These are phyloP conservation scores for Spinus pinus DNA, from an alignment of 2,797 vertebrate species.

Conservation along the genomic window DNA sequence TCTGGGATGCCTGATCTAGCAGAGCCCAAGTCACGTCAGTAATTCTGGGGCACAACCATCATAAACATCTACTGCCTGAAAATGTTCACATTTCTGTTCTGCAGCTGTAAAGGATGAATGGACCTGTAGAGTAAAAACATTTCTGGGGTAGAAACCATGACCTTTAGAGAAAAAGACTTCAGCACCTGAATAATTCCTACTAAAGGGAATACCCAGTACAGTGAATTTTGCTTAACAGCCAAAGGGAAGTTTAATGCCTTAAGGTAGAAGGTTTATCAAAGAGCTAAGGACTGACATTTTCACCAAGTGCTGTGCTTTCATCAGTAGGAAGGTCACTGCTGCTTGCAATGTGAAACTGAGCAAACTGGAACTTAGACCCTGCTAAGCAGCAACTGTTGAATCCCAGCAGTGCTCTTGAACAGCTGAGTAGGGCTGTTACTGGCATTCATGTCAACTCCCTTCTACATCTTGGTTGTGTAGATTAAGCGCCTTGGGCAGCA, in stretches of 20 bases:
- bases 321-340: background rate
- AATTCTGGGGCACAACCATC: background rate
- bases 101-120: background rate
- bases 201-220: background rate
- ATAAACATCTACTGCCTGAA: background rate
- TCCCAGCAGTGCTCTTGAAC: background rate
- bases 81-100: background rate
- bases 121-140: background rate
- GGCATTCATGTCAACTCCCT: background rate
- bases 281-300: background rate
- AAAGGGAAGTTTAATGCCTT: background rate
- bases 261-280: background rate
- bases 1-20: background rate
- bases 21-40: fast-evolving
- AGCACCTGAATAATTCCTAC: background rate
- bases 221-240: background rate
- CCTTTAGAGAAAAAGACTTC: background rate
- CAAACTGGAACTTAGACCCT: background rate
- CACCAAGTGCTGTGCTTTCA: background rate
- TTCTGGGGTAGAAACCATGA: background rate
- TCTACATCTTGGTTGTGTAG: background rate
- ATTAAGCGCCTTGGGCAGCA: background rate
- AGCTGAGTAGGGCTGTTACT: background rate
- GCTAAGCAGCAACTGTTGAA: background rate
- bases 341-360: background rate